Evolutionary conservation across 2,113 vertebrate species (phyloP).

Genomic region (Sinocyclocheilus anshuiensis): DNA sequence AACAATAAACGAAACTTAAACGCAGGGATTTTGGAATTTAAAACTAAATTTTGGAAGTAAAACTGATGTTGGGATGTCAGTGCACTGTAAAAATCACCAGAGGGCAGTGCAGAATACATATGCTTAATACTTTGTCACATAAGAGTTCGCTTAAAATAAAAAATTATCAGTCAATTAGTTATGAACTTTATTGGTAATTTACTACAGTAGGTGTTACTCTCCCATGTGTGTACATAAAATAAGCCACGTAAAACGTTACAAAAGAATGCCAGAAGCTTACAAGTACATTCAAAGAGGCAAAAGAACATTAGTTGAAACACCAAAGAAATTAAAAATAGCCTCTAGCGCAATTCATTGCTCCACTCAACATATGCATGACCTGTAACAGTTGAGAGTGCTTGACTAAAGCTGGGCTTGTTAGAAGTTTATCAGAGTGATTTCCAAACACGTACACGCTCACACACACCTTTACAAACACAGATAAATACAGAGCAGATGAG

Average conservation of each 20-base stretch:
- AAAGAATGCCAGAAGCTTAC: not conserved
- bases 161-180: not conserved
- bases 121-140: too few species aligned
- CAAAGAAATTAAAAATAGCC: constrained; percentile 19
- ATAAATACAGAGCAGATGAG: constrained; percentile 36
- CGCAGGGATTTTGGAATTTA: not conserved
- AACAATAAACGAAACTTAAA: not conserved
- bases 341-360: not conserved
- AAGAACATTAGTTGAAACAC: not conserved
- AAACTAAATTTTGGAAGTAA: too few species aligned
- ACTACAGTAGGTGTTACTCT: constrained; percentile 11
- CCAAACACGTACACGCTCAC: not conserved
- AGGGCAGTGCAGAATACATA: not conserved
- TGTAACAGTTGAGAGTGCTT: constrained; percentile 9
- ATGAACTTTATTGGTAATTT: constrained; percentile 34
- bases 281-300: not conserved
- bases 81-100: not conserved
- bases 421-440: not conserved
- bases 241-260: constrained; percentile 13
- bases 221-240: constrained; percentile 10
- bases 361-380: not conserved
- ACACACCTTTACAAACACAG: not conserved
- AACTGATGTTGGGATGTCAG: not conserved
- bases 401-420: not conserved
- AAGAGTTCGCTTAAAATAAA: not conserved